Conservation (phyloP, 2,888 invertebrate genomes). For the Tetramorium bicarinatum region DNA sequence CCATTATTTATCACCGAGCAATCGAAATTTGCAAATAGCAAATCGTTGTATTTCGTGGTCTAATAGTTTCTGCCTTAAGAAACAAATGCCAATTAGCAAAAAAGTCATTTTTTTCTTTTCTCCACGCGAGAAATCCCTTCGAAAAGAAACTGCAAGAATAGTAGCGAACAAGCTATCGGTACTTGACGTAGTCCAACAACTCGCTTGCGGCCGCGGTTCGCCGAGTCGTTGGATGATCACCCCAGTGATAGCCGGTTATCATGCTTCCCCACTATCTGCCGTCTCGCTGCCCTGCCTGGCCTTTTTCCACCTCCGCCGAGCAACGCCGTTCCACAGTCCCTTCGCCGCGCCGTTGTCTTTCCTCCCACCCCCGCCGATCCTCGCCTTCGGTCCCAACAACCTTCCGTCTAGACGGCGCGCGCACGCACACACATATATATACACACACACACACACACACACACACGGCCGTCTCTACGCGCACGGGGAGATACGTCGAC, state of each 20-base stretch:
- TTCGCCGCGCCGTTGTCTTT: constrained; percentile 50
- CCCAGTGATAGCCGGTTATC: constrained; percentile 82
- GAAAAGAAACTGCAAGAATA: neutral
- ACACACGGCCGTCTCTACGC: neutral
- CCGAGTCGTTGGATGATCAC: constrained; percentile 50
- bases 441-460: no score
- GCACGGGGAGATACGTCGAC: constrained; percentile 33
- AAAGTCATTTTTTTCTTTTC: no score
- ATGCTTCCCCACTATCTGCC: constrained; percentile 74
- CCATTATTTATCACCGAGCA: neutral
- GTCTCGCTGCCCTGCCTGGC: constrained; percentile 67
- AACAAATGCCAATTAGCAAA: neutral
- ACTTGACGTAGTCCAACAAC: neutral
- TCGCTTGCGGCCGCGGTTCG: neutral
- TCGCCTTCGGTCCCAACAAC: constrained; percentile 80
- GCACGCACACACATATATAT: constrained; percentile 63
- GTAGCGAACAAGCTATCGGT: neutral
- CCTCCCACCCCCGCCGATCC: constrained; percentile 67
- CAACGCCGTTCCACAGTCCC: constrained; percentile 51
- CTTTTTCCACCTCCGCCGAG: constrained; percentile 56
- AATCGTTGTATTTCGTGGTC: neutral
- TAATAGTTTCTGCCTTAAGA: neutral
- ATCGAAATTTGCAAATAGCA: neutral
- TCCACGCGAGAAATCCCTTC: neutral
- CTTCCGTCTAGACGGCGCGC: constrained; percentile 84